Evolutionary conservation across 2,888 invertebrate species (phyloP), one percentile per base, ranked within the genome.

Genomic region (Eurois occulta): DNA sequence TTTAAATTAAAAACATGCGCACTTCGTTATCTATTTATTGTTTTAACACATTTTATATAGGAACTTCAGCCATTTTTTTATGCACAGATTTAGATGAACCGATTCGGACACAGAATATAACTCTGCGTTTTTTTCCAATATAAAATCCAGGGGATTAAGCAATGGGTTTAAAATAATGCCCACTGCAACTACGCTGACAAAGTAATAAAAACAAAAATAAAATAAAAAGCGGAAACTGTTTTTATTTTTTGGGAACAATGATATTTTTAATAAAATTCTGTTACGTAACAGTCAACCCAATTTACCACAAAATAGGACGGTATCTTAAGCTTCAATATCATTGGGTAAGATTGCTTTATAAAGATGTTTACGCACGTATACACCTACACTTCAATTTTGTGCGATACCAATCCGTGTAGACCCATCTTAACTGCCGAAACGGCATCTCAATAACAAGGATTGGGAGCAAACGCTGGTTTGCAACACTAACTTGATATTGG

Each of bases 401-500:
- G 65, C 64, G 70, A 75, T 68, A 75, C 70, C 77, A 86, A 80
- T 81, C 72, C 69, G 48, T 77, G 75, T 78, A 55, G 48, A 72
- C 43, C 72, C 80, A 77, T 74, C 78, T 82, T 78, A 77, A 85
- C 70, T 75, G 84, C 72, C 75, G 55, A 80, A 78, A 80, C 72
- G 77, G 72, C 62, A 75, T 76, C 75, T 83, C 90, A 90, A 91
- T 92, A 92, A 91, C 87, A 86, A 87, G 78, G 87, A 91, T 92
- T 91, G 89, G 88, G 89, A 91, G 89, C 80, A 88, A 91, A 89
- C 90, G 90, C 86, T 89, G 89, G 90, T 91, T 91, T 92, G 91
- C 90, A 92, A 91, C 91, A 90, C 92, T 93, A 93, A 94, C 94
- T 93, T 92, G 93, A 94, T 94, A 94, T 94, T 93, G 94, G 91